Evolutionary conservation across 1,140 invertebrate species (phyloP), one percentile per base, ranked within the genome.

Genomic region (Apis mellifera): DNA sequence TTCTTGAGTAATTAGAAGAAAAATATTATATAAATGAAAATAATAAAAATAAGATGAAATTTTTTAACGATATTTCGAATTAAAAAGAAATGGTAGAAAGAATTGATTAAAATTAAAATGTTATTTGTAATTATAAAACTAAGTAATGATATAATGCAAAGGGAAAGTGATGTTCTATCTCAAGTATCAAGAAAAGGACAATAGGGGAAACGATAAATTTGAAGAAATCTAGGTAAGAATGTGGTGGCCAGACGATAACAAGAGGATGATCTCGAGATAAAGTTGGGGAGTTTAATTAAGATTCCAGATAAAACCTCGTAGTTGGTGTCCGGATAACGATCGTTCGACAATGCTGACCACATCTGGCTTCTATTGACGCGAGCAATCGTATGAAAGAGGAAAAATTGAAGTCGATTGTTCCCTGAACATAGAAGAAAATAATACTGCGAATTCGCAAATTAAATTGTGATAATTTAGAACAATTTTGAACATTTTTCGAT

Each of bases 301-400:
- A 92, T 92, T 91, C 85, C 84, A 92, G 92, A 94, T 94, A 93
- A 84, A 89, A 88, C 86, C 86, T 91, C 91, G 92, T 91, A 88
- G 85, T 83, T 89, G 77, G 85, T 88, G 88, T 72, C 78, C 70
- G 84, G 92, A 93, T 92, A 92, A 91, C 89, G 86, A 92, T 92
- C 91, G 82, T 32, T 73, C 90, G 89, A 92, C 90, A 86, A 79
- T 65, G 82, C 62, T 32, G 87, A 84, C 82, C 81, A 82, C 80
- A 91, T 91, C 89, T 92, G 87, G 78, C 80, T 82, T 84, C 64
- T 86, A 89, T 88, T 54, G 76, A 54, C n/a, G 50, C n/a, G 48
- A 82, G 50, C 21, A 48, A 82, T 23, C 57, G 21, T 82, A 62
- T 42, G 17, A 32, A 1, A 21, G 17, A 21, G 23, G 4, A 48